These are phyloP conservation scores for Pandemis heparana DNA, from an alignment of 2,888 invertebrate genomes.

Conservation along the genomic window DNA sequence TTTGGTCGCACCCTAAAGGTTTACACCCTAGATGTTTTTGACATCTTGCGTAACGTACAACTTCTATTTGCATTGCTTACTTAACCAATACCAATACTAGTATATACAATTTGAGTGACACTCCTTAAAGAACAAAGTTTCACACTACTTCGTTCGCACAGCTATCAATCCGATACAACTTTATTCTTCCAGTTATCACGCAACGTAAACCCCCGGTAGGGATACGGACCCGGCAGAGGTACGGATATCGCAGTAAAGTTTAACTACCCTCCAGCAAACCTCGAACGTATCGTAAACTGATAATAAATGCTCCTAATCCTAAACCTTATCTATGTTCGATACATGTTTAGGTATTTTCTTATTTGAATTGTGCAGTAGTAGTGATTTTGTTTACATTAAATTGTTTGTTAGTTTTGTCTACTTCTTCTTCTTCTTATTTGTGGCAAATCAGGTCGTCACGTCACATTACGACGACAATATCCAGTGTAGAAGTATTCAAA, in stretches of 20 bases:
- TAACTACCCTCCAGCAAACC: conserved; percentile 18
- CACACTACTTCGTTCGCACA: not conserved
- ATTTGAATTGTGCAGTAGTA: conserved; percentile 7
- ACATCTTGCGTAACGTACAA: too few relatives aligned
- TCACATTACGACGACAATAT: too few relatives aligned
- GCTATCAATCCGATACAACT: not conserved
- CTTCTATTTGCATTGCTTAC: too few relatives aligned
- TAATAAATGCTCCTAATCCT: conserved; percentile 26
- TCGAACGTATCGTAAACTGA: conserved; percentile 35
- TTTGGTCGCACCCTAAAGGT: too few relatives aligned
- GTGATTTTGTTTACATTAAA: not conserved
- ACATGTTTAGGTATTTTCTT: not conserved
- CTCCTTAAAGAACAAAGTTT: too few relatives aligned
- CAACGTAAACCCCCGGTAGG: not conserved
- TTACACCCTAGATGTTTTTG: too few relatives aligned
- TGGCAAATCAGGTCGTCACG: too few relatives aligned
- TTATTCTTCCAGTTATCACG: not conserved
- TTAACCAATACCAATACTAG: too few relatives aligned
- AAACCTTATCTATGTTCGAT: conserved; percentile 25
- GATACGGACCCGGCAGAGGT: conserved; percentile 1
- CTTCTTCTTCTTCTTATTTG: too few relatives aligned
- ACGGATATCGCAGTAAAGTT: conserved; percentile 27
- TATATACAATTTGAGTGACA: too few relatives aligned
- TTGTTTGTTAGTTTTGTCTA: too few relatives aligned
- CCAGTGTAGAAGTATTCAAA: too few relatives aligned